A percentile compares a stretch with the other conserved stretches of the same genome.
Conservation (phyloP, 2,888 invertebrate genomes). For the Cerastoderma edule region DNA sequence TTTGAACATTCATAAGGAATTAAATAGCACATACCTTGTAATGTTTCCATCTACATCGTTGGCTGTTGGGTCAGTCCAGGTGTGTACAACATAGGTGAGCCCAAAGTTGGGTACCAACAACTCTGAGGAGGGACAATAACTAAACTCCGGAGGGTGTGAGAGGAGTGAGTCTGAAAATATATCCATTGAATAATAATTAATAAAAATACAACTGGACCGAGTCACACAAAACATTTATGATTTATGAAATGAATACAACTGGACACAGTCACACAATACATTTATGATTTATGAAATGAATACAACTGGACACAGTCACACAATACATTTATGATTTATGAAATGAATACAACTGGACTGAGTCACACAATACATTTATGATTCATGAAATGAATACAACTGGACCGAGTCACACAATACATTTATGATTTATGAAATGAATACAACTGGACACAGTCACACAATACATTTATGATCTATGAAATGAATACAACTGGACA, state of each 20-base stretch:
- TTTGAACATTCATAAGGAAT: not conserved
- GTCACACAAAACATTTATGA: not conserved
- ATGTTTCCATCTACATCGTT: conserved; percentile 36
- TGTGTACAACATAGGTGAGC: conserved; percentile 27
- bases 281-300: too few relatives aligned
- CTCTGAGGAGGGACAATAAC: conserved; percentile 40
- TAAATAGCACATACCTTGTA: conserved; percentile 28
- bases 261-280: not conserved
- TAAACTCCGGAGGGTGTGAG: conserved; percentile 24
- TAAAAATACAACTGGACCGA: too few relatives aligned
- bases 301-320: not conserved
- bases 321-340: not conserved
- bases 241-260: not conserved
- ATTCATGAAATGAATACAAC: too few relatives aligned
- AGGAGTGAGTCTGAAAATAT: conserved; percentile 20
- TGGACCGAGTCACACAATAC: too few relatives aligned
- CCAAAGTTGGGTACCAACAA: conserved; percentile 29
- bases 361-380: too few relatives aligned
- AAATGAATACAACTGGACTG: not conserved
- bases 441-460: too few relatives aligned
- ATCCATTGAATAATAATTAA: too few relatives aligned
- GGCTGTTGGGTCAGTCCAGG: conserved; percentile 35
- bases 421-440: too few relatives aligned
- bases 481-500: too few relatives aligned
- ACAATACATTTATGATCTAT: too few relatives aligned